phyloP scores from a whole-genome alignment of 2,888 invertebrate species.

The Encarsia formosa region DNA sequence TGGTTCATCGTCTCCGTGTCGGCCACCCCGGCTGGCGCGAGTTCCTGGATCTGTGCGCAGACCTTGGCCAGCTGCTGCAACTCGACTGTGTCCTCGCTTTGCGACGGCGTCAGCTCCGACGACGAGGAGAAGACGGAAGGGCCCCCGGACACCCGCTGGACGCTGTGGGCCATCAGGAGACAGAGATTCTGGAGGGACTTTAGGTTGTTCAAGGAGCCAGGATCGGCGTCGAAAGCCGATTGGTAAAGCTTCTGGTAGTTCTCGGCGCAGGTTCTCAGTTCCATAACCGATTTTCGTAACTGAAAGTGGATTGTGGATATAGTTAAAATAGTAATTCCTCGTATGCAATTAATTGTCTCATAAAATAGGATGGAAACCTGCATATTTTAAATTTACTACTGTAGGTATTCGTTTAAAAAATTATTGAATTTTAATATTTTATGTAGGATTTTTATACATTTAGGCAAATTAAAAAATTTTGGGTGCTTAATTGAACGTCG shows the following conservation, averaged over 20 bases:
- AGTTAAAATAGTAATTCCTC: too few species aligned
- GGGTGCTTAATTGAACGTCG: too few species aligned
- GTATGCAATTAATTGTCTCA: too few species aligned
- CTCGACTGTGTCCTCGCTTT: slow-evolving; percentile 45
- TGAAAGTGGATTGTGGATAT: slow-evolving; percentile 43
- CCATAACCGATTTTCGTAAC: slow-evolving; percentile 69
- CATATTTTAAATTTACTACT: background rate
- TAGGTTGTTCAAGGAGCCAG: slow-evolving; percentile 69
- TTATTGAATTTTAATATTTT: too few species aligned
- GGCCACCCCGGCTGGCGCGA: slow-evolving; percentile 48
- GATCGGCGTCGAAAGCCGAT: slow-evolving; percentile 82
- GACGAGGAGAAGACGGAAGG: slow-evolving; percentile 25
- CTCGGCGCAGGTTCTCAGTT: slow-evolving; percentile 69
- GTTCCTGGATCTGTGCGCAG: slow-evolving; percentile 42
- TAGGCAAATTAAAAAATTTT: too few species aligned
- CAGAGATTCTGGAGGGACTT: slow-evolving; percentile 71
- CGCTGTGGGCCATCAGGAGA: slow-evolving; percentile 68
- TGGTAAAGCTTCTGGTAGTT: slow-evolving; percentile 74
- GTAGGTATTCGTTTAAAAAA: too few species aligned
- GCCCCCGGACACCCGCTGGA: slow-evolving; percentile 64
- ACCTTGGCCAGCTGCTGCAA: slow-evolving; percentile 46
- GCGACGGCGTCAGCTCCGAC: background rate
- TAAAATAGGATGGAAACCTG: background rate
- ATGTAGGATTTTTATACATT: too few species aligned
- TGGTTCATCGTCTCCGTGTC: slow-evolving; percentile 36